Evolutionary conservation across 2,113 vertebrate genomes (phyloP).

Genomic region (Mastomys coucha): DNA sequence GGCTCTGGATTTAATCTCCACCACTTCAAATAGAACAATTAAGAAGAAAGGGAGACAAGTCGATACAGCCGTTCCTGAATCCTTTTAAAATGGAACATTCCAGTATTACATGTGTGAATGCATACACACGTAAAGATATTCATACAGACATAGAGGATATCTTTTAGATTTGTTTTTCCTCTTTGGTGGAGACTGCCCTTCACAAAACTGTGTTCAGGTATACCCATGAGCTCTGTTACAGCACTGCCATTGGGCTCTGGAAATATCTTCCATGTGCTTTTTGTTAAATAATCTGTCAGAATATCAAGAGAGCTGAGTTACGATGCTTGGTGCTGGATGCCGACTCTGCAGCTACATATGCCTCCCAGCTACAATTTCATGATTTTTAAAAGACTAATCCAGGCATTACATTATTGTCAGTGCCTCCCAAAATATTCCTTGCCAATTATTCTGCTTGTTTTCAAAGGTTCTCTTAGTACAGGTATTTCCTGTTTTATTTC

Average conservation of each 20-base stretch:
- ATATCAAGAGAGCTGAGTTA: constrained; percentile 75
- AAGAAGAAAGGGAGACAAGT: neutral
- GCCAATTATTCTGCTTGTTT: constrained; percentile 83
- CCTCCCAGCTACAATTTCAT: constrained; percentile 78
- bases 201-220: neutral
- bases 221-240: neutral
- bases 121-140: neutral
- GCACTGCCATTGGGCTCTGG: constrained; percentile 18
- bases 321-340: constrained; percentile 65
- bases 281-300: constrained; percentile 79
- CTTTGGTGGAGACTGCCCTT: neutral
- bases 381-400: constrained; percentile 80
- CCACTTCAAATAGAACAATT: neutral
- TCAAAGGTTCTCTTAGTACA: constrained; percentile 81
- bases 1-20: neutral
- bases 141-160: neutral
- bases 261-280: constrained; percentile 80
- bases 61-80: neutral
- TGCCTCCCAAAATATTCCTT: constrained; percentile 82
- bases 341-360: constrained; percentile 76
- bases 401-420: constrained; percentile 82
- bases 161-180: constrained; percentile 37
- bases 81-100: neutral
- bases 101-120: neutral
- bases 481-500: constrained; percentile 86